phyloP scores from a whole-genome alignment of 2,888 invertebrate genomes.

The Callyntrura sp. region DNA sequence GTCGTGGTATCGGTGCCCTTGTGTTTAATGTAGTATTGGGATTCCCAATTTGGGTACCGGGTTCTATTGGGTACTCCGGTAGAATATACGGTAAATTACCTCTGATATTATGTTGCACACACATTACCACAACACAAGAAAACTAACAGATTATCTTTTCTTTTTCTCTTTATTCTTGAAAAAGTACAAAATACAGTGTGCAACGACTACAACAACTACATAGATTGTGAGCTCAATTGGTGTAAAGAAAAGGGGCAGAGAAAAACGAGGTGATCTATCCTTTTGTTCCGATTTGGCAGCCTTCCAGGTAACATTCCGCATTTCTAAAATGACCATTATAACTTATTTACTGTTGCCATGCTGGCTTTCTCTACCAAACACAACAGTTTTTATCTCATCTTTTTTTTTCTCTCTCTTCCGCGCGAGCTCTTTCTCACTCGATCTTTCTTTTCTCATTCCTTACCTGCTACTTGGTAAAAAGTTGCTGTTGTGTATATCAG shows the following conservation, averaged over 20 bases:
- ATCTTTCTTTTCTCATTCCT: constrained; percentile 51
- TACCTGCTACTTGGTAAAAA: constrained; percentile 69
- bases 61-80: too few species aligned
- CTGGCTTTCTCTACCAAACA: constrained; percentile 65
- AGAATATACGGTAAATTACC: constrained; percentile 24
- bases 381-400: constrained; percentile 68
- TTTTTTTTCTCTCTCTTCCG: constrained; percentile 20
- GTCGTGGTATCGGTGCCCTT: too few species aligned
- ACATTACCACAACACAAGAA: constrained; percentile 44
- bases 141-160: constrained; percentile 41
- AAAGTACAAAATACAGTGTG: constrained; percentile 32
- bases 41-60: too few species aligned
- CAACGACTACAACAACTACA: constrained; percentile 36
- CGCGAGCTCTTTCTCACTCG: too few species aligned
- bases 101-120: constrained; percentile 21
- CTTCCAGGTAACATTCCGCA: constrained; percentile 83
- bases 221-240: constrained; percentile 58
- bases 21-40: too few species aligned
- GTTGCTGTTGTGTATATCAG: constrained; percentile 11
- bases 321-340: constrained; percentile 83
- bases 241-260: constrained; percentile 47
- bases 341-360: constrained; percentile 82
- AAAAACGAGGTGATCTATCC: constrained; percentile 76
- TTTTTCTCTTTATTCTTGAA: background rate
- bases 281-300: constrained; percentile 83